Evolutionary conservation across 2,113 vertebrate genomes (phyloP).

Genomic region (Passer montanus): DNA sequence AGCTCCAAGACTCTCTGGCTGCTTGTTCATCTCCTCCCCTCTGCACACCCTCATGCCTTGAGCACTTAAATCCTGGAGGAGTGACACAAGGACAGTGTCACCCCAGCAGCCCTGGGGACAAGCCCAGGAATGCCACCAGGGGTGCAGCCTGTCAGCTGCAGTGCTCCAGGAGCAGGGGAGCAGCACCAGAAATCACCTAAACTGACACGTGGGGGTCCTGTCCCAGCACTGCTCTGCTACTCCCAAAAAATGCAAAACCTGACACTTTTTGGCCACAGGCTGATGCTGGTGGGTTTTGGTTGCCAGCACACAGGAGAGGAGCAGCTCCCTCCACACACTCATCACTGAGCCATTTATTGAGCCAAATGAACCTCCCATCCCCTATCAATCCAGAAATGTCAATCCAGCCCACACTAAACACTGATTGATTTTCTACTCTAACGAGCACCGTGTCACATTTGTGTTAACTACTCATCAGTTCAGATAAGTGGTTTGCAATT

Average conservation of each 20-base stretch:
- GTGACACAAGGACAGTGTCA: rapidly evolving
- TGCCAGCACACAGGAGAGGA: background rate
- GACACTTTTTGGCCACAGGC: background rate
- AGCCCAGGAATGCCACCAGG: background rate
- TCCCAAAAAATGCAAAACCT: background rate
- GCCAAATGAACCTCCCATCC: background rate
- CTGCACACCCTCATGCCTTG: background rate
- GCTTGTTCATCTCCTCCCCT: background rate
- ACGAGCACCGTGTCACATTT: background rate
- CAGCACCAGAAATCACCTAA: background rate
- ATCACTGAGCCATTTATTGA: background rate
- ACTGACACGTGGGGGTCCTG: rapidly evolving
- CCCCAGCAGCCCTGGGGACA: background rate
- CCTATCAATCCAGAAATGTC: constrained; percentile 3
- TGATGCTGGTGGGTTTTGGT: background rate
- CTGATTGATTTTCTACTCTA: background rate
- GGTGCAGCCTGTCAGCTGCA: background rate
- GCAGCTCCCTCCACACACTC: background rate
- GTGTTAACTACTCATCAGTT: constrained; percentile 11
- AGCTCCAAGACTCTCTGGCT: background rate
- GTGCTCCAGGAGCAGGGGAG: background rate
- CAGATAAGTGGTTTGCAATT: constrained; percentile 49
- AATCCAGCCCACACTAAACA: background rate
- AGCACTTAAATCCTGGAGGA: background rate
- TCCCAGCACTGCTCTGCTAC: background rate